Evolutionary conservation across 1,140 invertebrate species (phyloP).

Genomic region (Meloidogyne hapla): DNA sequence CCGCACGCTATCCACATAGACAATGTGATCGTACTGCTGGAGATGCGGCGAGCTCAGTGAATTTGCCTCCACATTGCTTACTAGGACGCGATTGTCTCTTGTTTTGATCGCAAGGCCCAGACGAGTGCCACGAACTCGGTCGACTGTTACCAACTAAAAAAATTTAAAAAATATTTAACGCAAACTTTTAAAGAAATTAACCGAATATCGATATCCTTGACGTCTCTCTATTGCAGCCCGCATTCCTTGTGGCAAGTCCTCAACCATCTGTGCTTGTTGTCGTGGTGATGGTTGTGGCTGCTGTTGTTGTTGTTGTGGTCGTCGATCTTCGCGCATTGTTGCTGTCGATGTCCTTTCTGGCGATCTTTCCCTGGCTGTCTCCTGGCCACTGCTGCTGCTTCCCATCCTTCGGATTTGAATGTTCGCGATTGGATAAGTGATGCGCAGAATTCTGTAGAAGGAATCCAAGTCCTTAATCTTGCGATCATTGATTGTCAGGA

Average conservation of each 20-base stretch:
- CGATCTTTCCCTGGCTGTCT: not conserved
- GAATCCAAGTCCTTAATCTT: not conserved
- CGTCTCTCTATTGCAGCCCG: not conserved
- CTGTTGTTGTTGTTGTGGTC: not conserved
- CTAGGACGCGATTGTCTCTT: not conserved
- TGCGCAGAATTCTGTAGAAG: not conserved
- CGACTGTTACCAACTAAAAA: not conserved
- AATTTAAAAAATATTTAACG: not conserved
- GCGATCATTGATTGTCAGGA: not conserved
- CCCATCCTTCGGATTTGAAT: not conserved
- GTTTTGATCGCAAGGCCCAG: constrained; percentile 1
- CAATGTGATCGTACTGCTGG: not conserved
- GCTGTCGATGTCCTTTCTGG: not conserved
- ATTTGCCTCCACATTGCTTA: not conserved
- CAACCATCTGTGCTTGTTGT: not conserved
- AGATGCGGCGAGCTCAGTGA: not conserved
- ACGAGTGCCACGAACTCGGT: constrained; percentile 4
- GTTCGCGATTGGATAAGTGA: not conserved
- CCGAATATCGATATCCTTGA: constrained; percentile 1
- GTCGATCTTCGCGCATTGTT: too few species aligned
- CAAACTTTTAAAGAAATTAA: not conserved
- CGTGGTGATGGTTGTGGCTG: not conserved
- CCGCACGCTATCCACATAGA: not conserved
- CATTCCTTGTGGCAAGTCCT: not conserved
- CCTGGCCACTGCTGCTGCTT: not conserved